Base-by-base conservation (phyloP, 2,797 vertebrate genomes). In the Brotula barbata region DNA sequence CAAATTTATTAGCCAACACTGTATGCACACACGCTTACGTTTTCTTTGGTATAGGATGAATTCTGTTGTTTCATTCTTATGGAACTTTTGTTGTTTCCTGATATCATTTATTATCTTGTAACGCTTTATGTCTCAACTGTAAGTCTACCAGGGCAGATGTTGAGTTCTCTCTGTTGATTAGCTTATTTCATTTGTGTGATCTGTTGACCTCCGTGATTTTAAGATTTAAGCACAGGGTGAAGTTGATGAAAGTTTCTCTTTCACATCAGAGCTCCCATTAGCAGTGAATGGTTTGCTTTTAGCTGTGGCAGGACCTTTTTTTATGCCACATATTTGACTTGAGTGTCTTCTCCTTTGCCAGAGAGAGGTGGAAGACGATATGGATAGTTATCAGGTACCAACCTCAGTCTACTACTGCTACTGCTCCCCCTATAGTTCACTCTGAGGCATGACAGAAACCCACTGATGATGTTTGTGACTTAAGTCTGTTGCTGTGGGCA, bases 301-400 rank as follows among this genome's bases (percentile, higher is more conserved):
- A 68, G 51, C 15, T 66, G 40, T 65, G 56, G 62, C 46, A 43
- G 47, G 11, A 36, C 28, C 12, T 64, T 63, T 64, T 40, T 39
- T 70, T 67, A 62, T 71, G 85, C 80, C 88, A 74, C 89, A 69
- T 91, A 81, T 91, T 90, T 93, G 82, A 93, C 89, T 82, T 86
- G 34, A 90, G 87, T 95, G 81, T 98, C 92, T 96, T 96, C 91
- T 96, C 89, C 91, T 92, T 93, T 94, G 90, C 92, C 94, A 98
- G 96, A 96, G 92, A 92, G 94, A 95, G 94, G 91, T 90, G 93
- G 91, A 90, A 78, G 94, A 93, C 92, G 97, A 98, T 94, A 95
- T 96, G 96, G 97, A 99, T 99, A 99, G 96, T 96, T 99, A 99
- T 90, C 97, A 98, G 97, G 97, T 99, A 99, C 92, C 90, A 83